Conservation (phyloP, 2,888 invertebrate genomes). For the Mellilla xanthometata region DNA sequence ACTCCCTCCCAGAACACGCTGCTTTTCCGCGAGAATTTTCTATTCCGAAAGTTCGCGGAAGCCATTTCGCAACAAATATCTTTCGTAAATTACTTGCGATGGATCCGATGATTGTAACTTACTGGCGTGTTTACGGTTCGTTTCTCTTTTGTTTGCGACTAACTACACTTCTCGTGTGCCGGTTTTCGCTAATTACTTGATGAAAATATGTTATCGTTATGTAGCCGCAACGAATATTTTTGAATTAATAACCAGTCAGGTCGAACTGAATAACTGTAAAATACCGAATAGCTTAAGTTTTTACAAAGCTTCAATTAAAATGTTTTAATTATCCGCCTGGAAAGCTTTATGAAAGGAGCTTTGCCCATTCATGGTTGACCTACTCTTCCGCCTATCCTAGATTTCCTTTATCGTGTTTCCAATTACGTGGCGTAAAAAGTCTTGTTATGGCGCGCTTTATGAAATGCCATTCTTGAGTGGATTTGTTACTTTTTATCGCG, state of each 20-base stretch:
- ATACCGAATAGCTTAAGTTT: constrained; percentile 17
- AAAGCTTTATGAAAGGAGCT: constrained; percentile 21
- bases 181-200: constrained; percentile 27
- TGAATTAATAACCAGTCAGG: constrained; percentile 16
- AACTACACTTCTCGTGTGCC: constrained; percentile 18
- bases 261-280: constrained; percentile 21
- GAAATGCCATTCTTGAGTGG: constrained; percentile 12
- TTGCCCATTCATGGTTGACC: constrained; percentile 24
- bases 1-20: constrained; percentile 62
- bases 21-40: constrained; percentile 63
- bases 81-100: constrained; percentile 60
- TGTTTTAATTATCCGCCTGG: constrained; percentile 27
- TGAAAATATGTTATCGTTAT: constrained; percentile 26
- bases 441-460: constrained; percentile 12
- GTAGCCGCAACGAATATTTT: constrained; percentile 5
- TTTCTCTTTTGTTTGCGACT: constrained; percentile 31
- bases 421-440: constrained; percentile 20
- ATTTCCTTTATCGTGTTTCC: constrained; percentile 22
- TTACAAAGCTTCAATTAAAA: constrained; percentile 29
- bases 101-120: constrained; percentile 55
- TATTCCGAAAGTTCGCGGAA: constrained; percentile 63
- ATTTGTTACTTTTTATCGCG: constrained; percentile 9
- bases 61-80: constrained; percentile 57
- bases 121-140: constrained; percentile 44
- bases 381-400: constrained; percentile 19